Conservation (phyloP, 2,797 vertebrate species). For the Acipenser oxyrinchus region DNA sequence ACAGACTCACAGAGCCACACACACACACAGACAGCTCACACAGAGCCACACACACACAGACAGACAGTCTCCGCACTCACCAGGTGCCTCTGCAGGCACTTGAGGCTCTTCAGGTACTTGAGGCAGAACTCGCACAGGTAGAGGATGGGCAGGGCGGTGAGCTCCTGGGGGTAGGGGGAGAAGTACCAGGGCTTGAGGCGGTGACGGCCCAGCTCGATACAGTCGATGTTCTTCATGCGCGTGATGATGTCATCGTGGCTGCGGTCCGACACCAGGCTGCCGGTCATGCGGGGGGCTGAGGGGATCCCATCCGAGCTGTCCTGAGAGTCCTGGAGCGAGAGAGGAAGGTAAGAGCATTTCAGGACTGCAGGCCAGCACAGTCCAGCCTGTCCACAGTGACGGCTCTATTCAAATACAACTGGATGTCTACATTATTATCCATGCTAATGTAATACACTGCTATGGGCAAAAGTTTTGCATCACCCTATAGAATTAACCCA, state of each 20-base stretch:
- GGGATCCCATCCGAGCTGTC: conserved; percentile 92
- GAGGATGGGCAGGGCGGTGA: conserved; percentile 83
- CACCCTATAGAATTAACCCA: too few species aligned
- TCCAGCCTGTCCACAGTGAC: neutral
- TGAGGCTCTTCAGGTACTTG: conserved; percentile 93
- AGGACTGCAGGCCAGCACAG: neutral
- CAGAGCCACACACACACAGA: too few species aligned
- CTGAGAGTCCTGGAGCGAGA: conserved; percentile 74
- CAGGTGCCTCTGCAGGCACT: conserved; percentile 92
- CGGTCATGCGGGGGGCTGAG: conserved; percentile 83
- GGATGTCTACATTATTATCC: too few species aligned
- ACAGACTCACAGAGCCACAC: too few species aligned
- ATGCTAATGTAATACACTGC: too few species aligned
- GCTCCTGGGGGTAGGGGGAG: conserved; percentile 89
- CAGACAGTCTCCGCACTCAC: conserved; percentile 43
- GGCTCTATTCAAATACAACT: neutral
- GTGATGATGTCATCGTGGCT: conserved; percentile 95
- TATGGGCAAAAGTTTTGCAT: too few species aligned
- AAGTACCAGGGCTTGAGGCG: conserved; percentile 97
- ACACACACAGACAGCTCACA: too few species aligned
- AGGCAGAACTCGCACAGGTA: conserved; percentile 98
- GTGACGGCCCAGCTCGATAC: conserved; percentile 89
- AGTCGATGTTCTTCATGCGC: conserved; percentile 95
- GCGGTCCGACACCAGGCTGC: conserved; percentile 87
- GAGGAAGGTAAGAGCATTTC: conserved; percentile 5